Evolutionary conservation across 2,797 vertebrate species (phyloP).

Genomic region (Setipinna tenuifilis): DNA sequence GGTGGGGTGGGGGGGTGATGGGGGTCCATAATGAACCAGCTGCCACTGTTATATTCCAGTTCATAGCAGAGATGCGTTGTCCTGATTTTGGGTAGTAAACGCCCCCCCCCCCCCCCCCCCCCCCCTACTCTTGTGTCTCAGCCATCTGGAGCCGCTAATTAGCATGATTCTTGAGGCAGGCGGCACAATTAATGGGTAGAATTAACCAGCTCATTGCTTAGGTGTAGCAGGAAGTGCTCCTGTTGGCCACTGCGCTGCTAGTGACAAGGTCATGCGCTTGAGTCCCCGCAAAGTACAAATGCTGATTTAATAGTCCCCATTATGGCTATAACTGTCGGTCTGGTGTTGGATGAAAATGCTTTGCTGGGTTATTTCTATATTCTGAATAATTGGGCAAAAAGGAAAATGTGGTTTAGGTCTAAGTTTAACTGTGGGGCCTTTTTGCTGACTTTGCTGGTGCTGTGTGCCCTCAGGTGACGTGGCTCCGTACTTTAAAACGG

Average conservation of each 20-base stretch:
- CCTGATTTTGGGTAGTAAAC: not conserved
- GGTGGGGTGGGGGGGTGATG: too few species aligned
- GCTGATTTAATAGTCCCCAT: not conserved
- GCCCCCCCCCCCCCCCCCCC: not conserved
- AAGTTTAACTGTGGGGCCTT: not conserved
- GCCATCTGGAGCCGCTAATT: slow-evolving; percentile 26
- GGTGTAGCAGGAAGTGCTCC: slow-evolving; percentile 22
- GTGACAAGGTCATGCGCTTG: not conserved
- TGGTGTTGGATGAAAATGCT: not conserved
- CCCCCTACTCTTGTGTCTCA: slow-evolving; percentile 5
- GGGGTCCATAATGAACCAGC: not conserved
- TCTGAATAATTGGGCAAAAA: not conserved
- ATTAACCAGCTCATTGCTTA: not conserved
- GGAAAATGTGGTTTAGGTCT: not conserved
- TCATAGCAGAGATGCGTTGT: not conserved
- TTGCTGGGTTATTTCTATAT: not conserved
- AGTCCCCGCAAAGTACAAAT: not conserved
- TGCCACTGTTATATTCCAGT: not conserved
- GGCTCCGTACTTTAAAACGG: slow-evolving; percentile 84
- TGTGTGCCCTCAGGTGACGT: slow-evolving; percentile 75
- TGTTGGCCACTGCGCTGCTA: slow-evolving; percentile 21
- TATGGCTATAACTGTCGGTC: not conserved
- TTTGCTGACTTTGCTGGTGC: slow-evolving; percentile 48
- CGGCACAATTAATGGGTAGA: not conserved
- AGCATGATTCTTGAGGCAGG: slow-evolving; percentile 13